Evolutionary conservation across 2,113 vertebrate species (phyloP), one percentile per base, ranked within the genome.

Genomic region (Halichoeres trimaculatus): DNA sequence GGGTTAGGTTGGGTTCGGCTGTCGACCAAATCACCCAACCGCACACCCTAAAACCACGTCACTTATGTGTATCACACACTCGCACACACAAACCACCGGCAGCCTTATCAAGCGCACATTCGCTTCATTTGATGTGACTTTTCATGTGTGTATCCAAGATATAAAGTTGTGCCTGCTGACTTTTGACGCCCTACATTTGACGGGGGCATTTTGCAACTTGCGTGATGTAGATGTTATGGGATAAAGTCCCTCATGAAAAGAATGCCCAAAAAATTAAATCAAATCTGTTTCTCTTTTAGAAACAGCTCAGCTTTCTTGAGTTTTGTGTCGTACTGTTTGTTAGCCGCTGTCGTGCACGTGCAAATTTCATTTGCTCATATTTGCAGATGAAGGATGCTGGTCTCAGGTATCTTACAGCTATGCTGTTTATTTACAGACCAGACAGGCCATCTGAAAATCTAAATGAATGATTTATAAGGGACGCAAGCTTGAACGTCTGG

Each of bases 391-490:
- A 7, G 17, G 36, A 54, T 56, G 3, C n/a, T 17, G 0, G 47
- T 54, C 5, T 59, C 58, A 61, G 48, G 17, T 57, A 26, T 57
- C 58, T 11, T 9, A 22, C 24, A 34, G 23, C 34, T 22, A 17
- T 23, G 8, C 43, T 12, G 41, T 45, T 50, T 19, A 53, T 55
- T 51, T 14, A 17, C 11, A 41, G n/a, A 47, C 2, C 1, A 24
- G 6, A 56, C 57, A 70, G 75, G 58, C 23, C 40, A 79, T 53
- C 55, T 38, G 23, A 51, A 74, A 56, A 70, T 63, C 34, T 51
- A 17, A 22, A 62, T 66, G 30, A 85, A 51, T 36, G 38, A 81
- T 79, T 79, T 76, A 74, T 60, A 10, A 1, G 24, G 26, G 12
- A 30, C 30, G 23, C n/a, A 6, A 5, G 56, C 23, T 30, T 1